Conservation (phyloP, 2,113 vertebrate species). For the Chlamydotis undulata region DNA sequence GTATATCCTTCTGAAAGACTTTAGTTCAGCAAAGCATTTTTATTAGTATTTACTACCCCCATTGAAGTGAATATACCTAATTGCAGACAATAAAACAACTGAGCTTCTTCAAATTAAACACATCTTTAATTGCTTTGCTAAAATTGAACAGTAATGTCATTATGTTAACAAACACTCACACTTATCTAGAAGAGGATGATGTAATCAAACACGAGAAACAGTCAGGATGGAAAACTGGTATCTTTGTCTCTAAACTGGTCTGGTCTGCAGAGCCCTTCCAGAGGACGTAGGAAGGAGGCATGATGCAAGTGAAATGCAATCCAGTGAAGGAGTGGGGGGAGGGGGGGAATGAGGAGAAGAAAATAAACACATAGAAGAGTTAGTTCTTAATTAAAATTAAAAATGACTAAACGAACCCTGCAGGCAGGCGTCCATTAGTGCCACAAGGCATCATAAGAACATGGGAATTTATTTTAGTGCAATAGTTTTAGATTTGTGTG, state of each 20-base stretch:
- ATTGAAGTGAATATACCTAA: constrained; percentile 29
- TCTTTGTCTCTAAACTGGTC: background rate
- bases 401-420: constrained; percentile 52
- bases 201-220: constrained; percentile 25
- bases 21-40: background rate
- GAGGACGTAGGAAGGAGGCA: background rate
- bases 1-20: background rate
- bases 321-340: background rate
- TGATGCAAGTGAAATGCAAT: background rate
- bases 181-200: constrained; percentile 7
- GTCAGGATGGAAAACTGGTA: background rate
- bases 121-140: constrained; percentile 22
- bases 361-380: constrained; percentile 6
- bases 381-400: constrained; percentile 58
- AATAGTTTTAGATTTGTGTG: constrained; percentile 21
- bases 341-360: background rate
- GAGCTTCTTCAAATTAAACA: constrained; percentile 34
- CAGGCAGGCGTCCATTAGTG: constrained; percentile 43
- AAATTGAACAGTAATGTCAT: constrained; percentile 22
- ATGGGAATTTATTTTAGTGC: constrained; percentile 28
- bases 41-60: constrained; percentile 37
- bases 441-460: constrained; percentile 42
- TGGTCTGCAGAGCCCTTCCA: background rate
- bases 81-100: constrained; percentile 36
- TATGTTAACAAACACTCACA: constrained; percentile 24